Percentiles rank a stretch among this genome's conserved stretches.
These are phyloP conservation scores for Aricia agestis DNA, from an alignment of 1,140 invertebrate species.

Conservation along the genomic window DNA sequence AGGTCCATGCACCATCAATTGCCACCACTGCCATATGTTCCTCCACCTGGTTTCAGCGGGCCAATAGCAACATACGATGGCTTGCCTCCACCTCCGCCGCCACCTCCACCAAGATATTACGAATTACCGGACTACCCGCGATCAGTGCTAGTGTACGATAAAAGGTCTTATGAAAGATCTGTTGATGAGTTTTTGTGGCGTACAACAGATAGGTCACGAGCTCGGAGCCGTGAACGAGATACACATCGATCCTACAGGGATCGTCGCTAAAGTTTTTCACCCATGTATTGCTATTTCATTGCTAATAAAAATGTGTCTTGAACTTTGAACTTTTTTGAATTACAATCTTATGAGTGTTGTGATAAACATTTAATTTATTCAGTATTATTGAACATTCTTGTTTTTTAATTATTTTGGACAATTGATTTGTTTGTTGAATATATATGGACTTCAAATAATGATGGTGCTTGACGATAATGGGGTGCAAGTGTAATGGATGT, in stretches of 20 bases:
- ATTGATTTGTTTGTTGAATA: background rate
- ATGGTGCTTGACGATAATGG: background rate
- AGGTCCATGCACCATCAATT: conserved; percentile 87
- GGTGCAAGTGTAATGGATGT: conserved; percentile 31
- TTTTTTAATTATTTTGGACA: conserved; percentile 19
- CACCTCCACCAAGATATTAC: conserved; percentile 87
- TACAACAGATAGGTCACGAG: conserved; percentile 80
- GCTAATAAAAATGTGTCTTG: conserved; percentile 68
- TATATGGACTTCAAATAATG: conserved; percentile 8
- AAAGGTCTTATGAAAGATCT: conserved; percentile 90
- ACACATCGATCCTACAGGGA: conserved; percentile 70
- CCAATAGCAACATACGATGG: conserved; percentile 80
- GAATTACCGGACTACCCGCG: conserved; percentile 79
- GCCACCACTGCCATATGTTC: conserved; percentile 83
- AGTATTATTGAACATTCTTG: conserved; percentile 27
- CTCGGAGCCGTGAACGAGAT: conserved; percentile 76
- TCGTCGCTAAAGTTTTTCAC: conserved; percentile 60
- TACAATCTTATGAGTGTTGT: conserved; percentile 60
- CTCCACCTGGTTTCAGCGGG: conserved; percentile 79
- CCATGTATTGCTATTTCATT: conserved; percentile 66
- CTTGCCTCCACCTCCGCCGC: conserved; percentile 83
- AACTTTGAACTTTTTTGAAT: conserved; percentile 74
- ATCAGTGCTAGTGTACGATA: conserved; percentile 79
- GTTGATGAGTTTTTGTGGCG: conserved; percentile 94
- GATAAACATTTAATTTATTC: conserved; percentile 47